Evolutionary conservation across 2,888 invertebrate species (phyloP), one percentile per base, ranked within the genome.

Genomic region (Diloba caeruleocephala): DNA sequence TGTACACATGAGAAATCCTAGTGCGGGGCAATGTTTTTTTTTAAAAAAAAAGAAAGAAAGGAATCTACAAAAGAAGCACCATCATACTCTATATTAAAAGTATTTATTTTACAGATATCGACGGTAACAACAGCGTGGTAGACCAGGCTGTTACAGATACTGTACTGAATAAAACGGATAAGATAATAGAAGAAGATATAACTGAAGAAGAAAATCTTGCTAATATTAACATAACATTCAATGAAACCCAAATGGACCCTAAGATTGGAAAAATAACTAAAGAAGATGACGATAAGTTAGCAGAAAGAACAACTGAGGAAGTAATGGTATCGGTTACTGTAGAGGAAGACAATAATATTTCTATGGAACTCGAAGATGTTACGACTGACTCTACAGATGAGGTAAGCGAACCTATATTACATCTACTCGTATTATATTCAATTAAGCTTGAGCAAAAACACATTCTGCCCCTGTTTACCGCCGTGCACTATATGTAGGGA

Each of bases 51-150:
- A n/a, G n/a, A n/a, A n/a, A n/a, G n/a, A n/a, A n/a, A n/a, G n/a
- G n/a, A n/a, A n/a, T n/a, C n/a, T n/a, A n/a, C n/a, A n/a, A n/a
- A n/a, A n/a, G n/a, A n/a, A n/a, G n/a, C n/a, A n/a, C n/a, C n/a
- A n/a, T n/a, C n/a, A n/a, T n/a, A n/a, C 1, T 10, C 3, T 10
- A 32, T 10, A 17, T 14, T 14, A 19, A 12, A 3, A 7, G 4
- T 12, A 2, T 26, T 34, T 13, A 14, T 2, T 38, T 84, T 82
- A 9, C 82, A 90, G 91, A 90, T 74, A 82, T 91, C 26, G 89
- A 90, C 12, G 88, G 86, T 0, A 88, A 85, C n/a, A 82, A 69
- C 21, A 85, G 78, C 39, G 76, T 79, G 29, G 58, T 48, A 52
- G 7, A 31, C 26, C 66, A 57, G 36, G 52, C 31, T n/a, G 51